Evolutionary conservation across 2,888 invertebrate genomes (phyloP).

Genomic region (Leptopilina syphax): DNA sequence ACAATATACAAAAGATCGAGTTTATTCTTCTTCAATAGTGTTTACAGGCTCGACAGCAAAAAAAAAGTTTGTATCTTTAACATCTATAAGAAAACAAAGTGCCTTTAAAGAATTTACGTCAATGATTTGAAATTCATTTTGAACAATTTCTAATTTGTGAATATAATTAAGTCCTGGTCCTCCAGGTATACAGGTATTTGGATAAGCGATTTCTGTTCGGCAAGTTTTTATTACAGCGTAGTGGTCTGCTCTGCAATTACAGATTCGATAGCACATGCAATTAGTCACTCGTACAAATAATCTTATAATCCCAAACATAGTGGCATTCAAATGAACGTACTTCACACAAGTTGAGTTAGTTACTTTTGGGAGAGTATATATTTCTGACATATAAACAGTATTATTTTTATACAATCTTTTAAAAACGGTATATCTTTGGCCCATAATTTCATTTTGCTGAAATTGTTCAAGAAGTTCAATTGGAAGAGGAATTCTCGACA

Average conservation of each 20-base stretch:
- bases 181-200: conserved; percentile 2
- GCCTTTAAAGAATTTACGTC: background rate
- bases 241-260: conserved; percentile 44
- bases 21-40: background rate
- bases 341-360: conserved; percentile 46
- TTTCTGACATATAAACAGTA: conserved; percentile 44
- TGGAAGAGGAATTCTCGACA: too few species aligned
- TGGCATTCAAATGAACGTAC: conserved; percentile 24
- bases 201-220: conserved; percentile 12
- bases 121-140: background rate
- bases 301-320: conserved; percentile 42
- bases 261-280: conserved; percentile 45
- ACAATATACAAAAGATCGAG: background rate
- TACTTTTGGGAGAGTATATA: conserved; percentile 42
- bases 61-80: background rate
- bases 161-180: background rate
- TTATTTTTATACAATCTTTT: too few species aligned
- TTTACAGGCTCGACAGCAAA: background rate
- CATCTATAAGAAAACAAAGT: background rate
- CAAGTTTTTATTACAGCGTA: conserved; percentile 42
- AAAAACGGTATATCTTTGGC: too few species aligned
- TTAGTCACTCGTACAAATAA: conserved; percentile 45
- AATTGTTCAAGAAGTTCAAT: too few species aligned
- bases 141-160: background rate
- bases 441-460: too few species aligned